Percentiles rank a stretch among this genome's conserved stretches.
Evolutionary conservation across 2,113 vertebrate species (phyloP).

Genomic region (Condylura cristata): DNA sequence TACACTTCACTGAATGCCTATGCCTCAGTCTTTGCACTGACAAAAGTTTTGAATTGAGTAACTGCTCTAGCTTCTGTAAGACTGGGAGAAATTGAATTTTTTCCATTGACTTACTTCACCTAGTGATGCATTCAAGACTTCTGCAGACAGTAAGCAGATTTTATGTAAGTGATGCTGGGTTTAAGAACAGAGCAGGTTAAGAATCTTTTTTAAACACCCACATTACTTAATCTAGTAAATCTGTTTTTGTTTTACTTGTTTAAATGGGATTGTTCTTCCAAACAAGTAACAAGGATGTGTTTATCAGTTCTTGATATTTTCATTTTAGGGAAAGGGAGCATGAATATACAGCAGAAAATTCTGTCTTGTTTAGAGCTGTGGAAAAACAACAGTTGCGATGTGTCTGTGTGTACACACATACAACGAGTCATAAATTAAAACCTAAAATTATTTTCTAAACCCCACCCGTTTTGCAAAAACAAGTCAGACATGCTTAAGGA

Average conservation of each 20-base stretch:
- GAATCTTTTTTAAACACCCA: not conserved
- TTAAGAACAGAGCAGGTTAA: not conserved
- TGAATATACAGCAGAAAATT: not conserved
- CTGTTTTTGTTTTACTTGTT: conserved; percentile 3
- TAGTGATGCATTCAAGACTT: not conserved
- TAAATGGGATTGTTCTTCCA: conserved; percentile 10
- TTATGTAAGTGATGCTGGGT: not conserved
- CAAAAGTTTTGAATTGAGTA: not conserved
- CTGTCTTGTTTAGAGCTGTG: not conserved
- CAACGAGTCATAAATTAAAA: not conserved
- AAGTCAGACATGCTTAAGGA: not conserved
- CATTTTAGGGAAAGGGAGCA: not conserved
- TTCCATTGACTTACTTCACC: not conserved
- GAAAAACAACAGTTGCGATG: not conserved
- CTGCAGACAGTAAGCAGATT: not conserved
- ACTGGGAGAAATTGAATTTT: not conserved
- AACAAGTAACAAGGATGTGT: not conserved
- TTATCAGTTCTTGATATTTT: conserved; percentile 4
- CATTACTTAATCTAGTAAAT: not conserved
- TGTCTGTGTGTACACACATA: not conserved
- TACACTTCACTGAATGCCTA: not conserved
- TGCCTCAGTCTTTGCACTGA: not conserved
- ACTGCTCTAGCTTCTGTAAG: not conserved
- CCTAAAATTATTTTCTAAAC: conserved; percentile 1
- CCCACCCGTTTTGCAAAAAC: not conserved